These are phyloP conservation scores for Octopus sinensis DNA, from an alignment of 1,140 invertebrate genomes.

Conservation along the genomic window DNA sequence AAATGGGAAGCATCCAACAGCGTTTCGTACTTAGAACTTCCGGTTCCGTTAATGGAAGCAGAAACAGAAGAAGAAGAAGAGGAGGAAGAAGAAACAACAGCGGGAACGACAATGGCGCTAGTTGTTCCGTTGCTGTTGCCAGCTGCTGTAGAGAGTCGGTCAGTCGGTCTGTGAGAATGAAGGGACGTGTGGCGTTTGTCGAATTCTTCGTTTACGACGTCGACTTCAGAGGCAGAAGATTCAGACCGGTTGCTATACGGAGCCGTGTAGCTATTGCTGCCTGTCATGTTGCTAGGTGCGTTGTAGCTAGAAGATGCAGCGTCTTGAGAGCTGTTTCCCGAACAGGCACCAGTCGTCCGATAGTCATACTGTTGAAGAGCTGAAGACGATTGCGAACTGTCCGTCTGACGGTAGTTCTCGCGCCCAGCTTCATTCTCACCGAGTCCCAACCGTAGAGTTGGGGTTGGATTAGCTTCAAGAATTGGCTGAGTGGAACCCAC, in stretches of 20 bases:
- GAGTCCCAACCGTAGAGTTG: slow-evolving; percentile 20
- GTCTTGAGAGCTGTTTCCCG: slow-evolving; percentile 45
- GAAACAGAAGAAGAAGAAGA: too few species aligned
- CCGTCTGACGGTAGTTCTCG: slow-evolving; percentile 18
- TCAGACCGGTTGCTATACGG: slow-evolving; percentile 50
- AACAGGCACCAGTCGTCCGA: slow-evolving; percentile 41
- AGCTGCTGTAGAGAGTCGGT: slow-evolving; percentile 9
- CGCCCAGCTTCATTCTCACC: slow-evolving; percentile 22
- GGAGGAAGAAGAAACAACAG: neutral
- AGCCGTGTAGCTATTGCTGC: slow-evolving; percentile 31
- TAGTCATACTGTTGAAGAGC: slow-evolving; percentile 28
- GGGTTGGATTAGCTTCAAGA: slow-evolving; percentile 14
- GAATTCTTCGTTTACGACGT: slow-evolving; percentile 46
- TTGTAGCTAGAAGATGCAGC: slow-evolving; percentile 21
- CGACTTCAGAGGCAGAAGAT: slow-evolving; percentile 51
- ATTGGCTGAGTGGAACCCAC: slow-evolving; percentile 30
- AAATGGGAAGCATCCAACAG: slow-evolving; percentile 25
- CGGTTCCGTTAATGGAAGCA: neutral
- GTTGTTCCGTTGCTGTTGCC: slow-evolving; percentile 11
- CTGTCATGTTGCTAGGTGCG: slow-evolving; percentile 18
- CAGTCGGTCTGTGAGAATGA: neutral
- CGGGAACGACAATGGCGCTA: neutral
- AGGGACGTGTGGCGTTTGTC: slow-evolving; percentile 31
- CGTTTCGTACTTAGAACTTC: slow-evolving; percentile 26
- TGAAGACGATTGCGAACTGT: slow-evolving; percentile 13